Percentiles rank a stretch among this genome's conserved stretches.
phyloP scores from a whole-genome alignment of 2,888 invertebrate genomes.

The Hirudinaria manillensis region DNA sequence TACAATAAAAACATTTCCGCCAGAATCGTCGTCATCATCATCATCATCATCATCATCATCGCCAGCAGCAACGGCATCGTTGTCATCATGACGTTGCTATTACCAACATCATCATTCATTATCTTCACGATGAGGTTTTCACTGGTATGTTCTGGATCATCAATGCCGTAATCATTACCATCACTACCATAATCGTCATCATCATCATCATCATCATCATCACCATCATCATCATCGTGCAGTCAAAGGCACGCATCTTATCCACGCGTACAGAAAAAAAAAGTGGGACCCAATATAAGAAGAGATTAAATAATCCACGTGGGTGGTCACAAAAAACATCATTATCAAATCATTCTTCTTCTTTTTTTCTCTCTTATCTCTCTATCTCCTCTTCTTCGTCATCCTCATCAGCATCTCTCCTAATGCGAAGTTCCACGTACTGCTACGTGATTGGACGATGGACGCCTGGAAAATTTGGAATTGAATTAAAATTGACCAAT shows the following conservation, averaged over 20 bases:
- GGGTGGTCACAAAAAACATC: neutral
- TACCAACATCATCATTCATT: neutral
- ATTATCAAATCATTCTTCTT: neutral
- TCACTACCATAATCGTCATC: conserved; percentile 5
- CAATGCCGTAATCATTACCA: conserved; percentile 5
- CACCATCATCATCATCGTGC: conserved; percentile 6
- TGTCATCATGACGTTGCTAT: neutral
- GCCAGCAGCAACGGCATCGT: neutral
- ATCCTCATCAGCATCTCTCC: conserved; percentile 10
- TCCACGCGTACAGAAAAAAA: too few relatives aligned
- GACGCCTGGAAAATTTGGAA: too few relatives aligned
- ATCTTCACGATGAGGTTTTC: too few relatives aligned
- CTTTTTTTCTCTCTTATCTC: neutral
- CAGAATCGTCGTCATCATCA: neutral
- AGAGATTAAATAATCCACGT: too few relatives aligned
- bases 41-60: conserved; percentile 12
- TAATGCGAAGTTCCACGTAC: too few relatives aligned
- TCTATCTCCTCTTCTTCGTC: neutral
- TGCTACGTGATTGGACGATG: too few relatives aligned
- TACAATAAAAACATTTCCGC: neutral
- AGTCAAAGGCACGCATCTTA: conserved; percentile 11
- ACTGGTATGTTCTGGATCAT: neutral
- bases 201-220: conserved; percentile 23
- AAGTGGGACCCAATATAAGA: neutral
- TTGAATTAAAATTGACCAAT: too few relatives aligned